phyloP scores from a whole-genome alignment of 2,888 invertebrate genomes.

The Cheilosia grossa region DNA sequence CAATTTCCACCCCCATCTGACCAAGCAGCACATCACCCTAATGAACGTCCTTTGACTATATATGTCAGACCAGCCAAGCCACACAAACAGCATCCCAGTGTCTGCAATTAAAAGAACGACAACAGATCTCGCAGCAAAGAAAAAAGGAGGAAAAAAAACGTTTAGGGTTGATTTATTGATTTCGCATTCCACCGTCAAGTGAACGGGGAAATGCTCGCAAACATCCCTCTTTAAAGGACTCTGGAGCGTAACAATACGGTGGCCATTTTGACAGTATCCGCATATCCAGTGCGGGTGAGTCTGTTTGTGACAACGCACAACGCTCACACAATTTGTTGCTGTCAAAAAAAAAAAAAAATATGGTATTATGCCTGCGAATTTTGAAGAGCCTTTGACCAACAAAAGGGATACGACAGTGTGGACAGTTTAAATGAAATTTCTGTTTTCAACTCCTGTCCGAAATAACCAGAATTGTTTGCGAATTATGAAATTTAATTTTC shows the following conservation, averaged over 20 bases:
- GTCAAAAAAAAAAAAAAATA: conserved; percentile 45
- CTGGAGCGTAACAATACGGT: conserved; percentile 54
- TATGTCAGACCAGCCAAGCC: conserved; percentile 19
- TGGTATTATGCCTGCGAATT: conserved; percentile 14
- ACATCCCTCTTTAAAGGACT: conserved; percentile 39
- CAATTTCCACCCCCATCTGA: conserved; percentile 17
- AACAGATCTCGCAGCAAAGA: conserved; percentile 13
- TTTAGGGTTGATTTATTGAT: conserved; percentile 71
- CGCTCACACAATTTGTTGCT: conserved; percentile 39
- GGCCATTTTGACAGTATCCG: conserved; percentile 50
- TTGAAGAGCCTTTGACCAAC: conserved; percentile 36
- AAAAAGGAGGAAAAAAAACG: conserved; percentile 24
- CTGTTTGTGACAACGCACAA: conserved; percentile 57
- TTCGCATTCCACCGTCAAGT: conserved; percentile 52
- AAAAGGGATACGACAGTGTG: conserved; percentile 8
- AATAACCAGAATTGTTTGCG: conserved; percentile 50
- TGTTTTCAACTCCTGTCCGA: conserved; percentile 15
- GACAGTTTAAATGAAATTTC: conserved; percentile 28
- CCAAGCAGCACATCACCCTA: conserved; percentile 52
- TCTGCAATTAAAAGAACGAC: conserved; percentile 67
- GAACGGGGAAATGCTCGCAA: conserved; percentile 26
- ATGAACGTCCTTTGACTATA: conserved; percentile 44
- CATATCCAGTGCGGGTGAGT: neutral
- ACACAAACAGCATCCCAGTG: conserved; percentile 37
- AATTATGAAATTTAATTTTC: conserved; percentile 72